Percentiles rank a stretch among this genome's conserved stretches.
Conservation (phyloP, 2,888 invertebrate genomes). For the Galerucella nymphaeae region DNA sequence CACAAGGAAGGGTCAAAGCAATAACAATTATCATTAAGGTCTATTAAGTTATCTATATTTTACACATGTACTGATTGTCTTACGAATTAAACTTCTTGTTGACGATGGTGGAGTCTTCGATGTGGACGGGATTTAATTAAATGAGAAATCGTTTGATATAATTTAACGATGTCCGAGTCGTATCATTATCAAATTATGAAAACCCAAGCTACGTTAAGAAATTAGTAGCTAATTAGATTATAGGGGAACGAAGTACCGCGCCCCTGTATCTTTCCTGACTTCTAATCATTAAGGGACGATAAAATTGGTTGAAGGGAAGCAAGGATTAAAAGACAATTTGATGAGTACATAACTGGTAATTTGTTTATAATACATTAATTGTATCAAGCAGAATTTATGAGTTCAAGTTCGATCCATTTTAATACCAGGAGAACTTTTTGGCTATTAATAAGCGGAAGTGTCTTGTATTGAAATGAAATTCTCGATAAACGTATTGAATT, state of each 20-base stretch:
- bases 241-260: conserved; percentile 23
- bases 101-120: not conserved
- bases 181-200: conserved; percentile 35
- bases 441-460: no score
- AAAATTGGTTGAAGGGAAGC: not conserved
- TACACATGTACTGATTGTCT: not conserved
- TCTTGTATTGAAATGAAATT: no score
- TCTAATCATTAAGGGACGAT: conserved; percentile 12
- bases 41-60: not conserved
- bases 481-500: no score
- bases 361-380: conserved; percentile 5
- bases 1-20: not conserved
- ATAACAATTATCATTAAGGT: not conserved
- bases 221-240: conserved; percentile 30
- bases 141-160: conserved; percentile 31
- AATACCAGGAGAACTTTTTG: no score
- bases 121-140: conserved; percentile 18
- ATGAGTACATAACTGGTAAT: not conserved
- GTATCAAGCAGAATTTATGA: no score
- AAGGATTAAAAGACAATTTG: conserved; percentile 3
- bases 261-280: conserved; percentile 11
- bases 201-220: conserved; percentile 33
- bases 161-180: conserved; percentile 33
- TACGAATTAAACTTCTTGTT: not conserved
- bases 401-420: no score